These are phyloP conservation scores for Aplysina aerophoba DNA, from an alignment of 37 sponge, comb jelly and placozoan genomes.

Conservation along the genomic window DNA sequence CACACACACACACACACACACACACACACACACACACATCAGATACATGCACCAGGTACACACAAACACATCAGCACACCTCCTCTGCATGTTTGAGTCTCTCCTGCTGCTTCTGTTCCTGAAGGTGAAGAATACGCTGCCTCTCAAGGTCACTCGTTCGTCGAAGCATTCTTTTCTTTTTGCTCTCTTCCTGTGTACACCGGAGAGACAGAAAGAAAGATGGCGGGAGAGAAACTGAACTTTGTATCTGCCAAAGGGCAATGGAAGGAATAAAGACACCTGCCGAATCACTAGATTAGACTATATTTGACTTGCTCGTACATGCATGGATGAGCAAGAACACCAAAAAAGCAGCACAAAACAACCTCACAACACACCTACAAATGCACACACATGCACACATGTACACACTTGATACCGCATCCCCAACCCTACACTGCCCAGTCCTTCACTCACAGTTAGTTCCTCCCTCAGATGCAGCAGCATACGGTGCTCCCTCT, in stretches of 20 bases:
- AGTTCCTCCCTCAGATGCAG: background rate
- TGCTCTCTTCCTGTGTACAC: background rate
- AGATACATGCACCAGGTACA: background rate
- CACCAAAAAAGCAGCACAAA: too few relatives aligned
- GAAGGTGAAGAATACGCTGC: background rate
- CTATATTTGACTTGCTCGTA: too few relatives aligned
- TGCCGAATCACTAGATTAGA: too few relatives aligned
- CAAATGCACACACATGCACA: background rate
- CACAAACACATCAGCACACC: background rate
- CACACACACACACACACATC: too few relatives aligned
- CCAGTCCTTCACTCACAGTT: background rate
- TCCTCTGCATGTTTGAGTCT: constrained; percentile 13
- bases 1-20: too few relatives aligned
- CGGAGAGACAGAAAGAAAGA: too few relatives aligned
- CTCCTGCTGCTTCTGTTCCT: background rate
- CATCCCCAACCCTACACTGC: background rate
- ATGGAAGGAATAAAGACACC: too few relatives aligned
- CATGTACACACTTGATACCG: background rate
- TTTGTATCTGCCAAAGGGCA: too few relatives aligned
- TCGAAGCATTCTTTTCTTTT: background rate
- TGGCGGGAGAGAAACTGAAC: too few relatives aligned
- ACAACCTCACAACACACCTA: too few relatives aligned
- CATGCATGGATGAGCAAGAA: too few relatives aligned
- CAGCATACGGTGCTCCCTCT: constrained; percentile 4
- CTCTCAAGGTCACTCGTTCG: constrained; percentile 7